Conservation (phyloP, 2,888 invertebrate genomes). For the Stenotaenia linearis region DNA sequence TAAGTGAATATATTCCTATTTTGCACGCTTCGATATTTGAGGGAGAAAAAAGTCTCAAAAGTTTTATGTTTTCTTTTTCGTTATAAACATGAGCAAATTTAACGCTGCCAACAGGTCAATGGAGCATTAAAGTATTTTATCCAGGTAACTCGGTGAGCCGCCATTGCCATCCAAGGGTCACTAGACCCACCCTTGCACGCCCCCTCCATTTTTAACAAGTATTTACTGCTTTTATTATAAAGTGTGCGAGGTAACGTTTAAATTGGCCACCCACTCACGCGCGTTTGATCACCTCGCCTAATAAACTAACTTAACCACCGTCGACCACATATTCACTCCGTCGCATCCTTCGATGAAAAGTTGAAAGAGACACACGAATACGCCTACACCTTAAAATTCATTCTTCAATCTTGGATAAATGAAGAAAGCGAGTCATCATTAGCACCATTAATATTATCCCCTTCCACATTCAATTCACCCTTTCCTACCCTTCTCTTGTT, state of each 20-base stretch:
- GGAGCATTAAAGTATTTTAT: neutral
- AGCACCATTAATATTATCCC: neutral
- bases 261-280: conserved; percentile 5
- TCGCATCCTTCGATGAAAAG: neutral
- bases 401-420: neutral
- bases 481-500: neutral
- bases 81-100: neutral
- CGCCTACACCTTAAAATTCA: neutral
- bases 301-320: neutral
- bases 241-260: neutral
- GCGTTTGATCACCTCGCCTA: neutral
- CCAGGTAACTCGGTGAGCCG: neutral
- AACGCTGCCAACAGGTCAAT: conserved; percentile 7
- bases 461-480: neutral
- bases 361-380: neutral
- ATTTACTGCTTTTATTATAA: conserved; percentile 1
- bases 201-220: neutral
- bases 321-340: neutral
- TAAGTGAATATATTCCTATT: conserved; percentile 15
- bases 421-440: neutral
- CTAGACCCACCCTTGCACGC: neutral
- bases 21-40: conserved; percentile 10
- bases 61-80: neutral
- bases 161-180: neutral
- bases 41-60: neutral